Evolutionary conservation across 2,797 vertebrate genomes (phyloP), one percentile per base, ranked within the genome.

Genomic region (Urophycis tenuis): DNA sequence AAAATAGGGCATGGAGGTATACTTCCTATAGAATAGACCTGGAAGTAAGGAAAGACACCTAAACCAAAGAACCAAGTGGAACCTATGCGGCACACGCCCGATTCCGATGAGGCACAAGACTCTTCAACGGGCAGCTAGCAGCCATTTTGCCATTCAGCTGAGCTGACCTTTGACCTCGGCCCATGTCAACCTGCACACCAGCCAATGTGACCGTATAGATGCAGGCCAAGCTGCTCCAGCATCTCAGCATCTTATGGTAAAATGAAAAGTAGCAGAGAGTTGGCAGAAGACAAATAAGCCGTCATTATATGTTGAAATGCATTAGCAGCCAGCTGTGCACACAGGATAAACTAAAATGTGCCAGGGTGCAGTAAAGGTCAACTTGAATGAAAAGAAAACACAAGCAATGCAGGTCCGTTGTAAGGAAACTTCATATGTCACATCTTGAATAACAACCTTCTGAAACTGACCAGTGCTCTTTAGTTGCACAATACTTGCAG

Each of bases 81-180:
- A 64, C 53, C 53, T 29, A n/a, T n/a, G 49, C 53, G 29, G 9
- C n/a, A 64, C n/a, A 12, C 49, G 6, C 3, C 53, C 17, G 17
- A 19, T 53, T 53, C 17, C 22, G 45, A 53, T 2, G 45, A 39
- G 17, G 17, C 19, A 22, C 17, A 19, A 19, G 45, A 39, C 36
- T 11, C 41, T 53, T 53, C 49, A 53, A 53, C n/a, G 49, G 49
- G 22, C 19, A n/a, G 14, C 53, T 29, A n/a, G n/a, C n/a, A 25
- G 53, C 53, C 53, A 64, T 64, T 64, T 64, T 64, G 53, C 53
- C 53, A 64, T 64, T 64, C 53, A 64, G n/a, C 53, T n/a, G n/a
- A 29, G n/a, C 53, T 29, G 53, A 25, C 53, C 29, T 64, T 64
- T 64, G n/a, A n/a, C n/a, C 53, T 64, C 12, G 53, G 53, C n/a